A percentile compares a stretch with the other conserved stretches of the same genome.
Conservation (phyloP, 2,888 invertebrate genomes). For the Callinectes sapidus region DNA sequence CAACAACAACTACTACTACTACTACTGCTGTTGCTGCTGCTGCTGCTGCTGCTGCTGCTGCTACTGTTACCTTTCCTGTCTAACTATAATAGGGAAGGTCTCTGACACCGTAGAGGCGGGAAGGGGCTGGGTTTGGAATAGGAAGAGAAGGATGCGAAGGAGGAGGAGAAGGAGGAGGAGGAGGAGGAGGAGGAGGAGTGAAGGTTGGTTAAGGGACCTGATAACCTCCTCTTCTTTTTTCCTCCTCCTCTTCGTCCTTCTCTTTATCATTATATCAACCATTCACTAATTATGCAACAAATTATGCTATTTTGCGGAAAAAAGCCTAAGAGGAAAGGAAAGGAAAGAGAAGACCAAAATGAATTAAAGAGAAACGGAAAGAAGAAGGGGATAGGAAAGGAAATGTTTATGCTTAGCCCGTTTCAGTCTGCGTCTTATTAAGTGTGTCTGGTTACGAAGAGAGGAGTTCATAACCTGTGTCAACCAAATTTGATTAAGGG, state of each 20-base stretch:
- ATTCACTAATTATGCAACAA: too few species aligned
- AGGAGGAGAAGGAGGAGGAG: background rate
- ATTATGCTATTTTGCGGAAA: too few species aligned
- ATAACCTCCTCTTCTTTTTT: background rate
- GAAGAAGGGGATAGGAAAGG: too few species aligned
- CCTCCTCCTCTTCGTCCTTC: background rate
- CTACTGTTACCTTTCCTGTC: background rate
- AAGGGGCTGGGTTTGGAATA: background rate
- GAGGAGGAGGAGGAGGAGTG: background rate
- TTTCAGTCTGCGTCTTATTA: background rate
- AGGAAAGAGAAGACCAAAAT: too few species aligned
- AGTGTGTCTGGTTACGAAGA: background rate
- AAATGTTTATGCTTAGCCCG: background rate
- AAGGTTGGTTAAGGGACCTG: background rate
- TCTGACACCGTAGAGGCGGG: background rate
- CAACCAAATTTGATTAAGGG: background rate
- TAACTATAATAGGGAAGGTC: background rate
- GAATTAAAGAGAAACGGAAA: too few species aligned
- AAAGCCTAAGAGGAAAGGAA: too few species aligned
- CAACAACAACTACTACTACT: background rate
- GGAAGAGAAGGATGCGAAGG: background rate
- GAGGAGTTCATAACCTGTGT: background rate
- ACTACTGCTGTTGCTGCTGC: background rate
- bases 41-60: background rate
- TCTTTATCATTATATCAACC: background rate